Percentiles rank a stretch among this genome's conserved stretches.
Conservation (phyloP, 2,888 invertebrate genomes). For the Craniophora ligustri region DNA sequence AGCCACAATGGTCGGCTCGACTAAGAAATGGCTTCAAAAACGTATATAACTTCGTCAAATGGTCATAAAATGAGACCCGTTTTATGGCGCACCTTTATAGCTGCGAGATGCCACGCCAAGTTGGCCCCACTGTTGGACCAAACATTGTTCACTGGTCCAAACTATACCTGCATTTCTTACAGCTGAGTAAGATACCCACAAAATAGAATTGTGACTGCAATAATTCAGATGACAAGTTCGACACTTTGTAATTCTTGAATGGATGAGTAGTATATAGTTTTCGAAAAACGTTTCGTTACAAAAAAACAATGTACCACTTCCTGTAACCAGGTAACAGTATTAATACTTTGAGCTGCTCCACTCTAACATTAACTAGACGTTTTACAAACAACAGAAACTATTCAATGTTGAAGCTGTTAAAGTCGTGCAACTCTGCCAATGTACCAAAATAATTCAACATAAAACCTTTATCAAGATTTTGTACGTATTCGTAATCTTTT, state of each 20-base stretch:
- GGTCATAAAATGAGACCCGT: constrained; percentile 86
- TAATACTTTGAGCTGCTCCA: too few relatives aligned
- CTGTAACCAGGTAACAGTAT: constrained; percentile 11
- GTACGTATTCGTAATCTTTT: constrained; percentile 1
- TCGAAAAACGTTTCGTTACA: constrained; percentile 20
- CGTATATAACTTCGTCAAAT: constrained; percentile 86
- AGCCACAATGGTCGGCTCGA: constrained; percentile 77
- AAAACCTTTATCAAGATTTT: background rate
- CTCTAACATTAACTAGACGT: too few relatives aligned
- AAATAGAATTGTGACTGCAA: constrained; percentile 41
- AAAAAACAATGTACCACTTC: constrained; percentile 8
- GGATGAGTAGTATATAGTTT: constrained; percentile 20
- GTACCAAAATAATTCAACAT: background rate
- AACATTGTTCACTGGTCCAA: constrained; percentile 53
- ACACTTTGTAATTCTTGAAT: constrained; percentile 32
- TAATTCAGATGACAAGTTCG: constrained; percentile 31
- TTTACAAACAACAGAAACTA: too few relatives aligned
- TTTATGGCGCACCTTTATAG: constrained; percentile 86
- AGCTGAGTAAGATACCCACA: constrained; percentile 45
- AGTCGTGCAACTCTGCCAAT: too few relatives aligned
- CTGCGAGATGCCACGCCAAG: constrained; percentile 71
- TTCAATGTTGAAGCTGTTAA: too few relatives aligned
- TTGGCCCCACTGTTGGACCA: constrained; percentile 63
- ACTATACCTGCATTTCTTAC: constrained; percentile 48
- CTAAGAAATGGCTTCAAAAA: constrained; percentile 84